Evolutionary conservation across 2,888 invertebrate species (phyloP).

Genomic region (Hemistola chrysoprasaria): DNA sequence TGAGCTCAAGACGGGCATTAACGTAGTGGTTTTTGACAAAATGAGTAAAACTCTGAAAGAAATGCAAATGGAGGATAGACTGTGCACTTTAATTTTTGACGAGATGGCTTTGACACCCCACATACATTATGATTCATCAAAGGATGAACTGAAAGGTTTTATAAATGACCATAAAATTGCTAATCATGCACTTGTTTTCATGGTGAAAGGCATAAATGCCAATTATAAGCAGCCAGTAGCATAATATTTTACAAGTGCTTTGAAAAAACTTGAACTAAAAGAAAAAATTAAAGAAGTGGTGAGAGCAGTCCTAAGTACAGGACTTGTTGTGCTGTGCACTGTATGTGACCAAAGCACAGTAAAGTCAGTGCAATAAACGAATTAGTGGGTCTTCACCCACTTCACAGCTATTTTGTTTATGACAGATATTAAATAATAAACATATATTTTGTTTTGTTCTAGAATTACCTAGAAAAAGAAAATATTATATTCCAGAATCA

Average conservation of each 20-base stretch:
- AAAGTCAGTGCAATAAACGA: constrained; percentile 31
- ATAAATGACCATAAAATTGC: constrained; percentile 17
- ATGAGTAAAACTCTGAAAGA: constrained; percentile 17
- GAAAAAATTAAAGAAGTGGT: constrained; percentile 23
- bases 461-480: too few species aligned
- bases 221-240: constrained; percentile 33
- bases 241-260: constrained; percentile 31
- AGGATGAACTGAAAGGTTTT: constrained; percentile 21
- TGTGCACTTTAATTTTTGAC: constrained; percentile 27
- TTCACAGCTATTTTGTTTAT: too few species aligned
- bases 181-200: constrained; percentile 32
- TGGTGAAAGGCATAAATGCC: constrained; percentile 30
- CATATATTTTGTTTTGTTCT: too few species aligned
- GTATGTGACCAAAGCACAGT: constrained; percentile 35
- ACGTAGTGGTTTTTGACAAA: constrained; percentile 23
- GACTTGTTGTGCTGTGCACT: constrained; percentile 23
- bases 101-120: constrained; percentile 25
- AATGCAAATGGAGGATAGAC: constrained; percentile 9
- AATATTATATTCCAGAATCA: too few species aligned
- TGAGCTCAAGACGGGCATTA: constrained; percentile 23
- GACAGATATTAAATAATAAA: too few species aligned
- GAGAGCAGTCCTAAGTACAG: constrained; percentile 11
- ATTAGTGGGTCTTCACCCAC: too few species aligned
- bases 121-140: neutral
- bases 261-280: constrained; percentile 28